Conservation (phyloP, 2,888 invertebrate species). For the Drosophila sordidapex region DNA sequence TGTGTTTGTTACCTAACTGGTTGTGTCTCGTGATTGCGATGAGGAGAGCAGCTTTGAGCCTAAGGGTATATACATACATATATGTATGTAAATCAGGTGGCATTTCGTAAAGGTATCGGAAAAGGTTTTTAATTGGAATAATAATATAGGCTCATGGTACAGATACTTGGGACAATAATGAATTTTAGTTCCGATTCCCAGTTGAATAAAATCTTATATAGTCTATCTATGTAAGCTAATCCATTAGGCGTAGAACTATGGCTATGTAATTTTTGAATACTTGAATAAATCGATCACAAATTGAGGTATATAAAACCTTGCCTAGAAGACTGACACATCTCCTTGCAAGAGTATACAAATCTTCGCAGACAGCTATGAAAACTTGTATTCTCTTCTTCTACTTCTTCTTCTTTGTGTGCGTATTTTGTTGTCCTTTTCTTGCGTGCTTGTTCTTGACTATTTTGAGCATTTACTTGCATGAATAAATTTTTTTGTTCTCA, state of each 20-base stretch:
- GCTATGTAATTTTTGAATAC: background rate
- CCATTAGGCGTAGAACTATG: background rate
- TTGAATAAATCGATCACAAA: background rate
- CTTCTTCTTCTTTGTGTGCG: background rate
- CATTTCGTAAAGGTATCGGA: rapidly evolving
- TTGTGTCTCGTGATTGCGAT: background rate
- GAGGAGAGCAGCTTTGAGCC: background rate
- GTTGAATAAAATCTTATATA: background rate
- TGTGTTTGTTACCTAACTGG: background rate
- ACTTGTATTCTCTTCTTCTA: background rate
- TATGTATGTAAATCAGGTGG: no score
- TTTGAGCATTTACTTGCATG: constrained; percentile 74
- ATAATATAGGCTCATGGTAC: no score
- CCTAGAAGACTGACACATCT: background rate
- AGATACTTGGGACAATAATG: background rate
- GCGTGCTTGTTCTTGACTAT: constrained; percentile 29
- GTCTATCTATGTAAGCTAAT: background rate
- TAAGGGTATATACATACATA: background rate
- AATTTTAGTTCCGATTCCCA: background rate
- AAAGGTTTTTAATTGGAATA: background rate
- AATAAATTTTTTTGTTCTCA: constrained; percentile 61
- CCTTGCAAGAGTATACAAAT: constrained; percentile 1
- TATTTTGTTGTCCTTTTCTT: constrained; percentile 25
- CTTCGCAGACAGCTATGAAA: background rate
- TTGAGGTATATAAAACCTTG: background rate